Conservation (phyloP, 2,888 invertebrate genomes). For the Hyposoter dolosus region DNA sequence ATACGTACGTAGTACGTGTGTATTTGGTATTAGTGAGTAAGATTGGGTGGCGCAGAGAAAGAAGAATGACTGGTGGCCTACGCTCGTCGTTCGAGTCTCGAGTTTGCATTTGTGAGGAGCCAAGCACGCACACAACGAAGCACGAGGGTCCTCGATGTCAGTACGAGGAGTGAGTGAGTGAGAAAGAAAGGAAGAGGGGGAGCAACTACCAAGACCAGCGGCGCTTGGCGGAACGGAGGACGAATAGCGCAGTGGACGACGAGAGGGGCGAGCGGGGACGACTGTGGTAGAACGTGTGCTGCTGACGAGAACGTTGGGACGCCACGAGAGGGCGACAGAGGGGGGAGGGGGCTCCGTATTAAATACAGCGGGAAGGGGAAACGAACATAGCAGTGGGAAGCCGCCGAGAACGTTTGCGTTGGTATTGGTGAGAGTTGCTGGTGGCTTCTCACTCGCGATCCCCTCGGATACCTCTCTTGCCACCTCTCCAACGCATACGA, state of each 20-base stretch:
- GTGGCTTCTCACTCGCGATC: constrained; percentile 63
- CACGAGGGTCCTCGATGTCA: constrained; percentile 27
- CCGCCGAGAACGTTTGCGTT: constrained; percentile 69
- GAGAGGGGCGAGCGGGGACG: constrained; percentile 40
- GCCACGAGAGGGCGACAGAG: constrained; percentile 55
- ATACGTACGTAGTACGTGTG: constrained; percentile 16
- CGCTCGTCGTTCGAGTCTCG: constrained; percentile 72
- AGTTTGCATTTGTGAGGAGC: constrained; percentile 49
- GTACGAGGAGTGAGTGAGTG: constrained; percentile 32
- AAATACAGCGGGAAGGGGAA: constrained; percentile 57
- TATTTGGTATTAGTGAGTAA: constrained; percentile 70
- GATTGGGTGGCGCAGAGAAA: constrained; percentile 78
- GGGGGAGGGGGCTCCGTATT: constrained; percentile 43
- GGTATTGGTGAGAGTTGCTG: constrained; percentile 51
- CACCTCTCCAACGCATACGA: constrained; percentile 66
- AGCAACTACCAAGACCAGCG: constrained; percentile 63
- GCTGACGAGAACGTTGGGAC: constrained; percentile 64
- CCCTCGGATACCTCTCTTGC: constrained; percentile 55
- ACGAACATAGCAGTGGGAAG: constrained; percentile 78
- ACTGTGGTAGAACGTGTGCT: constrained; percentile 34
- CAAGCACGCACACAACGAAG: neutral
- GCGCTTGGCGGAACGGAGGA: constrained; percentile 61
- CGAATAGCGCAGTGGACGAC: constrained; percentile 31
- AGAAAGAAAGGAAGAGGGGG: constrained; percentile 28
- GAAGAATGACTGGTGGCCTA: constrained; percentile 80